Conservation (phyloP, 2,888 invertebrate genomes). For the Cacoxenus indagator region DNA sequence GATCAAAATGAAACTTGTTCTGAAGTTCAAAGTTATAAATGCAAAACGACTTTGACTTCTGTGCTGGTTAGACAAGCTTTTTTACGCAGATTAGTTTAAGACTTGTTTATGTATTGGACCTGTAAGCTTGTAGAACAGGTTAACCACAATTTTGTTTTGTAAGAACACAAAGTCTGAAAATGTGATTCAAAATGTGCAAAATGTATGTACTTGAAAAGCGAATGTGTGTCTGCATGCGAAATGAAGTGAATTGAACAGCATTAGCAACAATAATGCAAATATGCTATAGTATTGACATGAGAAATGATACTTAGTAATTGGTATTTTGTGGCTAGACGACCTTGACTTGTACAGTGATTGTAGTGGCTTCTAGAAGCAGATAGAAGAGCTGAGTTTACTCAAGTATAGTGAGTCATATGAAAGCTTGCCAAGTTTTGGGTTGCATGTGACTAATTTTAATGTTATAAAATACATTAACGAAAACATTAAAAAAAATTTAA, state of each 20-base stretch:
- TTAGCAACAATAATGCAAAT: not conserved
- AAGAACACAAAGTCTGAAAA: not conserved
- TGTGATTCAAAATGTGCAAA: not conserved
- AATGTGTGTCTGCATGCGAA: not conserved
- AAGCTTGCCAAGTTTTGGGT: not conserved
- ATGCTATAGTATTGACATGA: not conserved
- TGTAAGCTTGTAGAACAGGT: not conserved
- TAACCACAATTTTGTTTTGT: not conserved
- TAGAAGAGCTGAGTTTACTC: no score
- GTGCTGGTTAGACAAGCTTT: not conserved
- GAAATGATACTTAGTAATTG: not conserved
- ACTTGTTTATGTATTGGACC: not conserved
- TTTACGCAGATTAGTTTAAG: not conserved
- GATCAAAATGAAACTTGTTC: not conserved
- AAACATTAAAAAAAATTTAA: conserved; percentile 26
- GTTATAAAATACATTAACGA: not conserved
- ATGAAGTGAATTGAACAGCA: not conserved
- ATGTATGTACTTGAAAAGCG: not conserved
- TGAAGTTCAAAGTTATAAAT: conserved; percentile 14
- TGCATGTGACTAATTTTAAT: not conserved
- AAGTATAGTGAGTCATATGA: not conserved
- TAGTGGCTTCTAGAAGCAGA: not conserved
- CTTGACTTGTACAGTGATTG: not conserved
- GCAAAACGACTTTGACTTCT: not conserved
- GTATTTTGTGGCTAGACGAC: not conserved